Evolutionary conservation across 1,140 invertebrate genomes (phyloP).

Genomic region (Drosophila prosaltans): DNA sequence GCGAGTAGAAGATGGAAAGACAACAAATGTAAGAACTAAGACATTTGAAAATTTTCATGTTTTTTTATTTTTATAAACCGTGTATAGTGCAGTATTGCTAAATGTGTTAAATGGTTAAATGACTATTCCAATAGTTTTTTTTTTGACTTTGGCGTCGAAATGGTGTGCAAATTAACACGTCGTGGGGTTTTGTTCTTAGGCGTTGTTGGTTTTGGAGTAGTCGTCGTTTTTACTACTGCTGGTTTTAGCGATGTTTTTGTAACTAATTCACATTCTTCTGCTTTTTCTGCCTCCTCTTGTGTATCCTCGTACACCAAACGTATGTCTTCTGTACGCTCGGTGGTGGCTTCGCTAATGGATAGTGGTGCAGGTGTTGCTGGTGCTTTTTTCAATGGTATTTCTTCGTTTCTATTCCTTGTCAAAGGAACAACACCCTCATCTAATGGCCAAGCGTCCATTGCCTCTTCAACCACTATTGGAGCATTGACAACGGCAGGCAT

Average conservation of each 20-base stretch:
- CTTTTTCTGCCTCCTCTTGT: constrained; percentile 49
- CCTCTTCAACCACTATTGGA: constrained; percentile 84
- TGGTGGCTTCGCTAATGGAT: constrained; percentile 82
- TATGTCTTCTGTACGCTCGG: constrained; percentile 86
- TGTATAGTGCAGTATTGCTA: constrained; percentile 7
- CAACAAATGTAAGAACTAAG: too few species aligned
- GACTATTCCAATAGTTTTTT: constrained; percentile 84
- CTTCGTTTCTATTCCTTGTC: constrained; percentile 11
- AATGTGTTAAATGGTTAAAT: constrained; percentile 28
- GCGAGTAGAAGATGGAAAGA: too few species aligned
- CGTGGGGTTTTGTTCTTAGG: constrained; percentile 85
- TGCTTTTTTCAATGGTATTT: constrained; percentile 48
- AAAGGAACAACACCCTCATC: constrained; percentile 36
- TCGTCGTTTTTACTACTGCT: constrained; percentile 11
- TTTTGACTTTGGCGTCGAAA: constrained; percentile 89
- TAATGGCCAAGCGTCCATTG: constrained; percentile 85
- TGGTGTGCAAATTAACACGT: constrained; percentile 88
- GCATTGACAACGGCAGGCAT: constrained; percentile 46
- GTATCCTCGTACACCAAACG: constrained; percentile 87
- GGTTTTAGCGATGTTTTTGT: constrained; percentile 24
- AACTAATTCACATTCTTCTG: neutral
- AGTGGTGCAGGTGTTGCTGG: constrained; percentile 58
- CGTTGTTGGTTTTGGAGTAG: constrained; percentile 51
- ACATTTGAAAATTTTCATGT: neutral
- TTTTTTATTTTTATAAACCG: constrained; percentile 24